Percentiles rank a stretch among this genome's conserved stretches.
Evolutionary conservation across 2,113 vertebrate species (phyloP).

Genomic region (Hoplias malabaricus): DNA sequence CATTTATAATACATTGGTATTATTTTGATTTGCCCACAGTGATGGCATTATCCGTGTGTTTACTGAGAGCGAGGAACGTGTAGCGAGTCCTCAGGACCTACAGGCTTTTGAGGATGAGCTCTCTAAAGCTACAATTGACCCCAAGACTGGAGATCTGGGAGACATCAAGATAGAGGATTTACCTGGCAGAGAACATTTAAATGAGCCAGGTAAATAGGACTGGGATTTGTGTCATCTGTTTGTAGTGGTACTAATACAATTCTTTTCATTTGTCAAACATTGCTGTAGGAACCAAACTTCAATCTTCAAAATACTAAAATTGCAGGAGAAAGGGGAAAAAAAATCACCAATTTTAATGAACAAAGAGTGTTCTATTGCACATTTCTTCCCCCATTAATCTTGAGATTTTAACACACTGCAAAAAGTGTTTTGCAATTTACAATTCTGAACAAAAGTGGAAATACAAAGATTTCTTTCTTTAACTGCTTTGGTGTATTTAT

Average conservation of each 20-base stretch:
- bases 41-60: slow-evolving; percentile 95
- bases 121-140: slow-evolving; percentile 88
- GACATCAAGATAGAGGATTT: slow-evolving; percentile 89
- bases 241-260: not conserved
- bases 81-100: slow-evolving; percentile 83
- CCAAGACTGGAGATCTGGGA: slow-evolving; percentile 91
- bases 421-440: too few species aligned
- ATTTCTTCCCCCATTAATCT: too few species aligned
- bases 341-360: too few species aligned
- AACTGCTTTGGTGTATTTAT: too few species aligned
- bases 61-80: slow-evolving; percentile 83
- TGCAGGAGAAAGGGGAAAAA: too few species aligned
- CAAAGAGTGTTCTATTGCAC: too few species aligned
- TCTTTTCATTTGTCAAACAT: not conserved
- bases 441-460: too few species aligned
- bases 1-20: not conserved
- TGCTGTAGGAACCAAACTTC: too few species aligned
- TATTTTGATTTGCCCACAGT: slow-evolving; percentile 61
- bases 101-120: slow-evolving; percentile 95
- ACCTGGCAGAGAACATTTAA: slow-evolving; percentile 90
- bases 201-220: slow-evolving; percentile 81
- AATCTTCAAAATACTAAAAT: too few species aligned
- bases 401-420: too few species aligned
- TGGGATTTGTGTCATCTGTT: not conserved
- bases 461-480: too few species aligned